Evolutionary conservation across 1,140 invertebrate species (phyloP).

Genomic region (Holotrichia oblita): DNA sequence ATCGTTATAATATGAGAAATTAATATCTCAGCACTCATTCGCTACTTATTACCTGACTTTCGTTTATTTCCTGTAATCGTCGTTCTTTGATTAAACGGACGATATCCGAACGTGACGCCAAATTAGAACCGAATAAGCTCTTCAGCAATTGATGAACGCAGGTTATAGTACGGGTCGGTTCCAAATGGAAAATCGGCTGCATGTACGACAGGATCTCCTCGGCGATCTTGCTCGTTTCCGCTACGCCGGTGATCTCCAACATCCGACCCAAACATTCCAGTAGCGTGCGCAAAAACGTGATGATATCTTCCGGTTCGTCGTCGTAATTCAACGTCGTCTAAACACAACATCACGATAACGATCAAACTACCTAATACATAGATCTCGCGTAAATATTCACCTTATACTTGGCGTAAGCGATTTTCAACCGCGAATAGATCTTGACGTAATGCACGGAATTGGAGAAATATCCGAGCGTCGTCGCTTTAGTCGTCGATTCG

Average conservation of each 20-base stretch:
- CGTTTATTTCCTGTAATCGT: not conserved
- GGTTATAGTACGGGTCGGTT: slow-evolving; percentile 75
- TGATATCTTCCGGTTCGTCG: slow-evolving; percentile 75
- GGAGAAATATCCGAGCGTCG: slow-evolving; percentile 71
- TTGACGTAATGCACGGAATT: slow-evolving; percentile 80
- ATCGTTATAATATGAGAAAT: slow-evolving; percentile 70
- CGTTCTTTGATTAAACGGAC: not conserved
- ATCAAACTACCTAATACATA: not conserved
- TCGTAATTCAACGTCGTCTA: slow-evolving; percentile 71
- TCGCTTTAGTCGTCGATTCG: slow-evolving; percentile 59
- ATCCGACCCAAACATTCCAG: slow-evolving; percentile 77
- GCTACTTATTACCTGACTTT: not conserved
- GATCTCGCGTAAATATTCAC: slow-evolving; percentile 57
- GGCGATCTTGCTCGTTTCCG: slow-evolving; percentile 76
- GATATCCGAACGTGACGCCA: slow-evolving; percentile 56
- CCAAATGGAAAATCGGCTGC: slow-evolving; percentile 74
- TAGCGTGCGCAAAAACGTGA: slow-evolving; percentile 72
- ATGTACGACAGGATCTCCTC: slow-evolving; percentile 86
- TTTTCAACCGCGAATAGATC: slow-evolving; percentile 77
- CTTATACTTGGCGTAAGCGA: slow-evolving; percentile 83
- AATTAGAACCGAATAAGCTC: slow-evolving; percentile 83
- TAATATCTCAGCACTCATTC: slow-evolving; percentile 71
- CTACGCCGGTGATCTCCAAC: slow-evolving; percentile 78
- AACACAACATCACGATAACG: slow-evolving; percentile 66
- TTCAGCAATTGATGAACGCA: slow-evolving; percentile 87